A percentile compares a stretch with the other conserved stretches of the same genome.
phyloP scores from a whole-genome alignment of 2,888 invertebrate species.

The Microctonus brassicae region DNA sequence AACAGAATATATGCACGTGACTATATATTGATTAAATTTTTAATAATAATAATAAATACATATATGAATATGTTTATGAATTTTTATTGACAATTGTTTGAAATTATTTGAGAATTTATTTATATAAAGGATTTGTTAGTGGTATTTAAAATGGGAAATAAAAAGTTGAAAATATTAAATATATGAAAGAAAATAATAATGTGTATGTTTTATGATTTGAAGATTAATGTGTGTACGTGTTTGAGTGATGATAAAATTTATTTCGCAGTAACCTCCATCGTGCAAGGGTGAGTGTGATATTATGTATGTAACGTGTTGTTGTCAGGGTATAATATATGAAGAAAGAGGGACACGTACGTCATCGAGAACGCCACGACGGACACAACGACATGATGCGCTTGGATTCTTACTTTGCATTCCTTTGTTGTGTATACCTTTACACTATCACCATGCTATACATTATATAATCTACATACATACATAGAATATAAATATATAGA shows the following conservation, averaged over 20 bases:
- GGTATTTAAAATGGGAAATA: no score
- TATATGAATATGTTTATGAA: no score
- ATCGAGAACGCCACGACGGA: neutral
- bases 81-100: no score
- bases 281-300: slow-evolving; percentile 51
- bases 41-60: no score
- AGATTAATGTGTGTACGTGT: no score
- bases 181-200: slow-evolving; percentile 56
- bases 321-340: slow-evolving; percentile 14
- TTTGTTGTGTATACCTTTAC: slow-evolving; percentile 61
- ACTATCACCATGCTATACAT: slow-evolving; percentile 56
- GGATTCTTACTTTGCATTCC: slow-evolving; percentile 69
- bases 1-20: neutral
- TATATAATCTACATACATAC: no score
- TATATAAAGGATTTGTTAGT: no score
- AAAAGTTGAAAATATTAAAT: slow-evolving; percentile 45
- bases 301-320: slow-evolving; percentile 37
- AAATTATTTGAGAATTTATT: no score
- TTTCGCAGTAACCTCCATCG: slow-evolving; percentile 59
- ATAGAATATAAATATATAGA: neutral
- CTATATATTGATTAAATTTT: neutral
- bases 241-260: slow-evolving; percentile 57
- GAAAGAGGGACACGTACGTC: slow-evolving; percentile 32
- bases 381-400: slow-evolving; percentile 40
- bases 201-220: no score